Evolutionary conservation across 1,140 invertebrate genomes (phyloP), one percentile per base, ranked within the genome.

Genomic region (Ruditapes philippinarum): DNA sequence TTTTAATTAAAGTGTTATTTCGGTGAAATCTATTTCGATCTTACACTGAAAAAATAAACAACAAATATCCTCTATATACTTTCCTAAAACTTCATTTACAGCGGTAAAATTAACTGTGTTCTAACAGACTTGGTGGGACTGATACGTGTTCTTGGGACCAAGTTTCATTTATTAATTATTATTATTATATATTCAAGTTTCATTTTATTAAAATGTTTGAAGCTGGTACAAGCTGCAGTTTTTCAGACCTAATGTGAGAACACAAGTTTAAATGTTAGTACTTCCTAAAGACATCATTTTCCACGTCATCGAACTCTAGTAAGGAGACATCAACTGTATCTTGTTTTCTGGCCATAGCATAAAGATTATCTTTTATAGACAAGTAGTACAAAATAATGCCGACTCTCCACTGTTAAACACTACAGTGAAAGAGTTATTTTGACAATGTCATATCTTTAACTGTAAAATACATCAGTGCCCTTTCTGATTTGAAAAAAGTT

Each of bases 91-190:
- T n/a, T n/a, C n/a, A n/a, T n/a, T n/a, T n/a, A n/a, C n/a, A n/a
- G n/a, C n/a, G n/a, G n/a, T n/a, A n/a, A n/a, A 57, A 57, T 57
- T 57, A 57, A 57, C 51, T 57, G 51, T 57, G 51, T 22, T 57
- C 51, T 57, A 57, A 57, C 51, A 57, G 51, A 57, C 22, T 57
- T 57, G 51, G 51, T 57, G 51, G 51, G 51, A 57, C 51, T 57
- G 51, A 57, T 22, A 57, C 22, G 51, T 57, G 51, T 57, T 57
- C 19, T 22, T 57, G 5, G 51, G 51, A 57, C 51, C 5, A 57
- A 11, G 51, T 57, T 57, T 57, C 51, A 57, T 57, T 22, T 57
- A 57, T 57, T 14, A 9, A 57, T n/a, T n/a, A n/a, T n/a, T n/a
- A n/a, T n/a, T n/a, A n/a, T n/a, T n/a, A n/a, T n/a, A n/a, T n/a